Evolutionary conservation across 2,888 invertebrate genomes (phyloP).

Genomic region (Therioaphis trifolii): DNA sequence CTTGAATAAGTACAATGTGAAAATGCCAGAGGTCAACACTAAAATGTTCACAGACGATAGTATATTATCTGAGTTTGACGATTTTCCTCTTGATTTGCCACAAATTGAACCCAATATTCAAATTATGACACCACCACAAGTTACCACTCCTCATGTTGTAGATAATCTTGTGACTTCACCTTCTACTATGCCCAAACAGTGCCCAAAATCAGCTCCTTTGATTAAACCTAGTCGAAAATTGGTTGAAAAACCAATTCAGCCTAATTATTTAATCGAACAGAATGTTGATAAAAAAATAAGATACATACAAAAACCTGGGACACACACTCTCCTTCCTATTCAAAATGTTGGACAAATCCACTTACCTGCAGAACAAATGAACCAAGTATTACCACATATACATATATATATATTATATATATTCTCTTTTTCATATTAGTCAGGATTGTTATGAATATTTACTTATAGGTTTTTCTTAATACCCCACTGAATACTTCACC

Average conservation of each 20-base stretch:
- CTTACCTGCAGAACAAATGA: conserved; percentile 66
- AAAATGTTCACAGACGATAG: conserved; percentile 43
- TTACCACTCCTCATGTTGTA: not conserved
- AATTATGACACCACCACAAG: not conserved
- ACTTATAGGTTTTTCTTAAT: conserved; percentile 75
- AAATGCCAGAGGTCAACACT: conserved; percentile 57
- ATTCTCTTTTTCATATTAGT: not conserved
- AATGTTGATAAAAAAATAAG: conserved; percentile 33
- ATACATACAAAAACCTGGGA: conserved; percentile 56
- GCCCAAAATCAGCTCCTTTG: not conserved
- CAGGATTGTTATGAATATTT: conserved; percentile 60
- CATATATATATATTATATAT: not conserved
- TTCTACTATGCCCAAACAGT: not conserved
- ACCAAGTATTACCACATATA: conserved; percentile 63
- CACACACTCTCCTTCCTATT: conserved; percentile 64
- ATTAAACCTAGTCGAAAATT: conserved; percentile 43
- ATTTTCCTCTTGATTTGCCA: conserved; percentile 32
- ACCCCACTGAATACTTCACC: conserved; percentile 72
- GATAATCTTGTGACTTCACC: conserved; percentile 5
- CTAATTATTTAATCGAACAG: conserved; percentile 36
- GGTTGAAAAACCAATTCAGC: conserved; percentile 50
- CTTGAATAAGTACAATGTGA: conserved; percentile 30
- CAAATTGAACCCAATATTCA: conserved; percentile 25
- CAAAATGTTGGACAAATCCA: conserved; percentile 66
- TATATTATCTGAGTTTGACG: conserved; percentile 51